Evolutionary conservation across 2,113 vertebrate species (phyloP), one percentile per base, ranked within the genome.

Genomic region (Brachyhypopomus gauderio): DNA sequence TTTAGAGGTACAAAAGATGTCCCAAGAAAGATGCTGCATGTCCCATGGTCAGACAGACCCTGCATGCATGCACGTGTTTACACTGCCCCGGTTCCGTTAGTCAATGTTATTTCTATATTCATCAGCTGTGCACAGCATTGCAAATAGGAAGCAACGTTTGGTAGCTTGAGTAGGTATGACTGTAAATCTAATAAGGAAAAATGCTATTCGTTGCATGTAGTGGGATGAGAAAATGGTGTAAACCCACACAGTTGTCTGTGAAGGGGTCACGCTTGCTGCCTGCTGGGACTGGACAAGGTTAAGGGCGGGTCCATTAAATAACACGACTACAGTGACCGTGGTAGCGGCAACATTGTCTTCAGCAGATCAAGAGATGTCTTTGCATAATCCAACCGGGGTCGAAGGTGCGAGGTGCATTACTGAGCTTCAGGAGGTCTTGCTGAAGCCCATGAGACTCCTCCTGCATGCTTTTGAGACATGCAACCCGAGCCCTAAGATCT

Each of bases 381-480:
- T 82, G 25, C 56, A 59, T 77, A 77, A 71, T 71, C 60, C 45
- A 70, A n/a, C 22, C 52, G 30, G 78, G 67, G 71, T 45, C 23
- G 20, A 60, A 80, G 30, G 72, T 62, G 77, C 38, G 34, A n/a
- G 5, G 45, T 56, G 59, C 25, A 16, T 56, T 17, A 56, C 19
- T 5, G 3, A 19, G 16, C 56, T n/a, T 58, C 56, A 41, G 41
- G 41, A 41, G 41, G 41, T 9, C 41, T 41, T 9, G 9, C 41
- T 41, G 41, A 8, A 41, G 41, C 14, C 60, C 8, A 23, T 34
- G 4, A 17, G 12, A 36, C 64, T 9, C 30, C 20, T 34, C 19
- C 64, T 67, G 30, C 20, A 16, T 5, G 62, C 62, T 64, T 27
- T 23, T 5, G 72, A 36, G 72, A 75, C 55, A 75, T 27, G 25